These are phyloP conservation scores for Brenthis hecate DNA, from an alignment of 2,888 invertebrate genomes.

Conservation along the genomic window DNA sequence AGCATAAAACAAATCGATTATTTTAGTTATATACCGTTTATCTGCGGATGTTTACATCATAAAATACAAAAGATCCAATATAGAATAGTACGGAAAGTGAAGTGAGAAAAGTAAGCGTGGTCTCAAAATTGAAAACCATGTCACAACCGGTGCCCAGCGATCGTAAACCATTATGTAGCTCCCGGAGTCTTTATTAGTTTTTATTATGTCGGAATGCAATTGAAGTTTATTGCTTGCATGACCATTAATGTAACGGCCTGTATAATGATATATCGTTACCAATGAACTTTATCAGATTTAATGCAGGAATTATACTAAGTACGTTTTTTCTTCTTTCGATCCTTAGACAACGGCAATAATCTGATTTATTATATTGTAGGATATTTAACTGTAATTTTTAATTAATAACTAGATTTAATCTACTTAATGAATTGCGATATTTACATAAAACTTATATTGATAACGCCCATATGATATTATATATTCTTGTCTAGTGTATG, in stretches of 20 bases:
- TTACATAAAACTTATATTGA: no score
- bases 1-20: no score
- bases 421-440: not conserved
- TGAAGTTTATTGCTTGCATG: constrained; percentile 44
- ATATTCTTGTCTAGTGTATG: no score
- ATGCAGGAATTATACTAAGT: constrained; percentile 28
- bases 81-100: no score
- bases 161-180: constrained; percentile 36
- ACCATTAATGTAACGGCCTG: constrained; percentile 42
- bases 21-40: no score
- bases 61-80: no score
- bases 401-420: not conserved
- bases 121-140: constrained; percentile 17
- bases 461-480: no score
- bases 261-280: constrained; percentile 43
- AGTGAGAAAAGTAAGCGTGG: not conserved
- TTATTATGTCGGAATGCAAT: constrained; percentile 41
- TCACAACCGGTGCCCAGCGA: constrained; percentile 29
- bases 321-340: constrained; percentile 19
- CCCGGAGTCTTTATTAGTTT: constrained; percentile 36
- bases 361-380: constrained; percentile 14
- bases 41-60: no score
- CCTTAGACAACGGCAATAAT: not conserved
- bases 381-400: not conserved
- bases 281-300: constrained; percentile 40